These are phyloP conservation scores for Cinara cedri DNA, from an alignment of 2,888 invertebrate genomes.

Conservation along the genomic window DNA sequence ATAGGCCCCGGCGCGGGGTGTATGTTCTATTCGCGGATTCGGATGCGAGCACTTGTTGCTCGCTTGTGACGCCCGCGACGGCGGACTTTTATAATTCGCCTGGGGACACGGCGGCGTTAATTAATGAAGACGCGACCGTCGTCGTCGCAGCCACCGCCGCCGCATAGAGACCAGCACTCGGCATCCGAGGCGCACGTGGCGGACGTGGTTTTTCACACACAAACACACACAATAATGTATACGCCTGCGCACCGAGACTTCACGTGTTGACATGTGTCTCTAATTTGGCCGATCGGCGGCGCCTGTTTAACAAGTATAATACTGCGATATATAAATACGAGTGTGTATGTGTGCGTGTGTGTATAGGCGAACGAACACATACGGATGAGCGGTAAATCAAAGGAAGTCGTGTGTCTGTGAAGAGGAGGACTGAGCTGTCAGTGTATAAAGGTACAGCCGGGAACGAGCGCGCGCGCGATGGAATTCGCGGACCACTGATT, in stretches of 20 bases:
- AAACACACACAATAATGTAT: not conserved
- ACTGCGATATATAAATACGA: too few relatives aligned
- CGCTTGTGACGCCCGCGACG: not conserved
- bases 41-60: conserved; percentile 37
- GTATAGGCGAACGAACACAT: too few relatives aligned
- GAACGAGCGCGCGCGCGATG: not conserved
- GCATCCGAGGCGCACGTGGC: conserved; percentile 25
- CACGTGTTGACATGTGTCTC: conserved; percentile 51
- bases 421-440: conserved; percentile 24
- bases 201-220: not conserved
- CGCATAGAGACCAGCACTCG: not conserved
- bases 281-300: conserved; percentile 44
- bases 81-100: too few relatives aligned
- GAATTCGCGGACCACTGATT: conserved; percentile 54
- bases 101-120: conserved; percentile 25
- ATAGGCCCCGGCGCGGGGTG: not conserved
- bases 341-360: not conserved
- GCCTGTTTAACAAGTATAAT: conserved; percentile 32
- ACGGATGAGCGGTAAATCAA: conserved; percentile 48
- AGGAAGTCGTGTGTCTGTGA: conserved; percentile 31
- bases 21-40: conserved; percentile 9
- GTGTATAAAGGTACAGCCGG: not conserved
- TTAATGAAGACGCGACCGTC: conserved; percentile 31
- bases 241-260: not conserved
- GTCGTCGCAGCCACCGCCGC: too few relatives aligned